Evolutionary conservation across 2,888 invertebrate species (phyloP).

Genomic region (Miltochrista miniata): DNA sequence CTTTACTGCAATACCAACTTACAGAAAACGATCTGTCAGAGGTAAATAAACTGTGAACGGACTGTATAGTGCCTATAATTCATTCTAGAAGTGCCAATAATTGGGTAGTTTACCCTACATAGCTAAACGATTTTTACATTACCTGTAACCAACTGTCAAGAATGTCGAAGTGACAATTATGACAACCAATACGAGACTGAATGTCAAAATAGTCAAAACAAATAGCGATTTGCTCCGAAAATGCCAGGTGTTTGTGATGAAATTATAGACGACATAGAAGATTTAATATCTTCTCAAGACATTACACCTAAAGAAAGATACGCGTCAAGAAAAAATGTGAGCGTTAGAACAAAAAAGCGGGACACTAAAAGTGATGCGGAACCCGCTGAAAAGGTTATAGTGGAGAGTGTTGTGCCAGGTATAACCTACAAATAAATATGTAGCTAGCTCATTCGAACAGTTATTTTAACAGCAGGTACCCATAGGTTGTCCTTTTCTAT

Average conservation of each 20-base stretch:
- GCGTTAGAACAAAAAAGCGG: slow-evolving; percentile 85
- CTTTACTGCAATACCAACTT: no score
- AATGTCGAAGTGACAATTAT: background rate
- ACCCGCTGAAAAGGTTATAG: slow-evolving; percentile 71
- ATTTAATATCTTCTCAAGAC: slow-evolving; percentile 91
- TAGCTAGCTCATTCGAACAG: no score
- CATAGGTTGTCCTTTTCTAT: no score
- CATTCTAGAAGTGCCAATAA: no score
- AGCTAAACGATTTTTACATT: no score
- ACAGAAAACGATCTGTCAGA: no score
- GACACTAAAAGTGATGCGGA: slow-evolving; percentile 50
- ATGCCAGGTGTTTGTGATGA: slow-evolving; percentile 86
- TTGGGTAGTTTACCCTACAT: no score
- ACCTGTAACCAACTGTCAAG: background rate
- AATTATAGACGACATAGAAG: slow-evolving; percentile 93
- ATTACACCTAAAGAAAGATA: slow-evolving; percentile 91
- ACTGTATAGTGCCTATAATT: no score
- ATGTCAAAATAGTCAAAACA: slow-evolving; percentile 2
- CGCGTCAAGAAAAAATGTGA: slow-evolving; percentile 87
- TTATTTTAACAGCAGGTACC: no score
- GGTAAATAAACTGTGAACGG: no score
- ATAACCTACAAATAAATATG: slow-evolving; percentile 51
- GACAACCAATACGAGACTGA: slow-evolving; percentile 21
- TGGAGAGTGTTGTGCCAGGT: slow-evolving; percentile 85
- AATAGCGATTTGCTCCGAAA: no score